phyloP scores from a whole-genome alignment of 1,140 invertebrate genomes.

The Drosophila mauritiana region DNA sequence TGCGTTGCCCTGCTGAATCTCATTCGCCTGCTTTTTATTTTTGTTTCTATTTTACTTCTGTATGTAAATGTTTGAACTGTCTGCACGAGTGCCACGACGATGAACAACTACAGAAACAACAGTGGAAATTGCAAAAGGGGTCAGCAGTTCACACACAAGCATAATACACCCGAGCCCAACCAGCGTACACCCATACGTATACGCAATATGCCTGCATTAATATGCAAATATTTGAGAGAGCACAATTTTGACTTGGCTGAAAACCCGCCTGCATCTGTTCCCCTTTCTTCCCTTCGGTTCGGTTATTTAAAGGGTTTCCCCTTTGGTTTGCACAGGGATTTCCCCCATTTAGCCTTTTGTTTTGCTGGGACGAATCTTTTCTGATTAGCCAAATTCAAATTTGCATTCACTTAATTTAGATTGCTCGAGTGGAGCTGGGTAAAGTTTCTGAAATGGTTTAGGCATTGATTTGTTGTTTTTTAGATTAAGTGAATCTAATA shows the following conservation, averaged over 20 bases:
- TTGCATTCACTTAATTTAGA: slow-evolving; percentile 57
- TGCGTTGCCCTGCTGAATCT: slow-evolving; percentile 32
- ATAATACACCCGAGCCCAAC: slow-evolving; percentile 33
- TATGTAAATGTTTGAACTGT: slow-evolving; percentile 79
- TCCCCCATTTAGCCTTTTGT: slow-evolving; percentile 12
- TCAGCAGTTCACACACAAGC: slow-evolving; percentile 61
- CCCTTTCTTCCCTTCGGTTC: slow-evolving; percentile 3
- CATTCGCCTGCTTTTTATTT: slow-evolving; percentile 27
- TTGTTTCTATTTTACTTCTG: slow-evolving; percentile 48
- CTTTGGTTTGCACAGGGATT: slow-evolving; percentile 17
- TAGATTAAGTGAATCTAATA: slow-evolving; percentile 4
- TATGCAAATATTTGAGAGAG: slow-evolving; percentile 72
- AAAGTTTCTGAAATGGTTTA: background rate
- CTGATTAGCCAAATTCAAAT: slow-evolving; percentile 44
- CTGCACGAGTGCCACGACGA: slow-evolving; percentile 70
- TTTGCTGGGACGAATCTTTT: slow-evolving; percentile 11
- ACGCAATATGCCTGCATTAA: slow-evolving; percentile 64
- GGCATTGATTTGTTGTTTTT: slow-evolving; percentile 11
- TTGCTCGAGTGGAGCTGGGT: slow-evolving; percentile 1
- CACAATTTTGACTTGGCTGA: slow-evolving; percentile 56
- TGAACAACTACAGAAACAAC: slow-evolving; percentile 48
- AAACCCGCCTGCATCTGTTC: slow-evolving; percentile 16
- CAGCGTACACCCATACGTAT: slow-evolving; percentile 23
- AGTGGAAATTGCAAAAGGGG: slow-evolving; percentile 49
- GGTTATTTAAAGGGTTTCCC: background rate